phyloP scores from a whole-genome alignment of 2,888 invertebrate genomes.

The Lampropteryx suffumata region DNA sequence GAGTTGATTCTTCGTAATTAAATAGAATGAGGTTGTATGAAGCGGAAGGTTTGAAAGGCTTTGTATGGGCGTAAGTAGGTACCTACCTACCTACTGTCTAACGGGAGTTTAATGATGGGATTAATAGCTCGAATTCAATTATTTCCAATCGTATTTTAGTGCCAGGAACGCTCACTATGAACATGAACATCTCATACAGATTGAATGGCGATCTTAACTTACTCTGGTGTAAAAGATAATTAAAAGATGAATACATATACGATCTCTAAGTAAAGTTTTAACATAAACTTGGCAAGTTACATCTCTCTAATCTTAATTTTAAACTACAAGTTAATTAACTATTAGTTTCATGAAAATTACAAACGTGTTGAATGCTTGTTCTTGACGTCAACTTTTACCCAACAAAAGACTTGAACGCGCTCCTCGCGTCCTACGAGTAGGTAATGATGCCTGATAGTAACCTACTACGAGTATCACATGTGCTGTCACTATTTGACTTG shows the following conservation, averaged over 20 bases:
- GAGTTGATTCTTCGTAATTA: conserved; percentile 14
- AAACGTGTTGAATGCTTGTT: too few relatives aligned
- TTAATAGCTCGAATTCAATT: conserved; percentile 10
- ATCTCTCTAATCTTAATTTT: too few relatives aligned
- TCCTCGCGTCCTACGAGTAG: too few relatives aligned
- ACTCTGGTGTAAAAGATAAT: too few relatives aligned
- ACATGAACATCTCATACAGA: conserved; percentile 5
- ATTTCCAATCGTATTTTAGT: conserved; percentile 2
- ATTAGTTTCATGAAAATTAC: too few relatives aligned
- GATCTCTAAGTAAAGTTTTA: too few relatives aligned
- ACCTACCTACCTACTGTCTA: neutral
- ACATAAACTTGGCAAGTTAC: too few relatives aligned
- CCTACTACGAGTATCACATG: too few relatives aligned
- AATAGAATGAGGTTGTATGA: conserved; percentile 19
- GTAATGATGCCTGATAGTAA: too few relatives aligned
- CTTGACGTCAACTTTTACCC: neutral
- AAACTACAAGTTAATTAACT: too few relatives aligned
- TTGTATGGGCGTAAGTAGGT: conserved; percentile 2
- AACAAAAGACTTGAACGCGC: conserved; percentile 6
- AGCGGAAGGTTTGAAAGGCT: conserved; percentile 7
- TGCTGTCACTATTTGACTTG: too few relatives aligned
- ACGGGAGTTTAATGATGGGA: conserved; percentile 7
- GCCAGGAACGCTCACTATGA: neutral
- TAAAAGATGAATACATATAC: too few relatives aligned
- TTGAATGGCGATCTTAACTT: neutral